phyloP scores from a whole-genome alignment of 2,797 vertebrate species.

The Tachyglossus aculeatus region DNA sequence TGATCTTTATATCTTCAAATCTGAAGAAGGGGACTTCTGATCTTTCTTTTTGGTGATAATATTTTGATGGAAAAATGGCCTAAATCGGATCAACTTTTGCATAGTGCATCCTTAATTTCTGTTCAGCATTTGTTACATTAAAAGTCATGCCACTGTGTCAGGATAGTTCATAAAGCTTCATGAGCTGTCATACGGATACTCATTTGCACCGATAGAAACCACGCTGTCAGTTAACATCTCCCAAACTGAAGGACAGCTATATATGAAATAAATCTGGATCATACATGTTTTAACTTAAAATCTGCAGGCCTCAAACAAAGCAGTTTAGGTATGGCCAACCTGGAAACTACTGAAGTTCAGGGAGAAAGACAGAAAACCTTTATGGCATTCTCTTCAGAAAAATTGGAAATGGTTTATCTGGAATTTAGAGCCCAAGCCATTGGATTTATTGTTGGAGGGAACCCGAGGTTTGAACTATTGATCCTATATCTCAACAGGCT shows the following conservation, averaged over 20 bases:
- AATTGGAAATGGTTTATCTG: constrained; percentile 42
- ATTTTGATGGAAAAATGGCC: constrained; percentile 45
- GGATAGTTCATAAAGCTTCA: constrained; percentile 37
- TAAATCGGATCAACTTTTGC: too few species aligned
- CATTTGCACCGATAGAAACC: too few species aligned
- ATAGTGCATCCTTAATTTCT: too few species aligned
- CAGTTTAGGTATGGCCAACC: constrained; percentile 12
- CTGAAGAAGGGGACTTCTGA: constrained; percentile 32
- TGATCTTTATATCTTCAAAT: constrained; percentile 9
- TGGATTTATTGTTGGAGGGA: constrained; percentile 30
- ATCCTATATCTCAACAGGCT: neutral
- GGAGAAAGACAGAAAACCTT: neutral
- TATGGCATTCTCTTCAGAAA: constrained; percentile 40
- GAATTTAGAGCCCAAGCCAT: constrained; percentile 20
- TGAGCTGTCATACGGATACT: neutral
- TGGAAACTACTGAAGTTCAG: constrained; percentile 13
- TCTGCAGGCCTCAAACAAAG: neutral
- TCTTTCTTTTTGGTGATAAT: constrained; percentile 13
- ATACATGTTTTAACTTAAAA: constrained; percentile 33
- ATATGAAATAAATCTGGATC: neutral
- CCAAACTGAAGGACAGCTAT: too few species aligned
- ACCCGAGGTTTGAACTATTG: constrained; percentile 5
- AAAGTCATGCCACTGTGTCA: neutral
- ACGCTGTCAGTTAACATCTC: too few species aligned
- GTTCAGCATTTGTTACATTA: constrained; percentile 29